Percentiles rank a stretch among this genome's conserved stretches.
Evolutionary conservation across 2,888 invertebrate species (phyloP).

Genomic region (Microctonus brassicae): DNA sequence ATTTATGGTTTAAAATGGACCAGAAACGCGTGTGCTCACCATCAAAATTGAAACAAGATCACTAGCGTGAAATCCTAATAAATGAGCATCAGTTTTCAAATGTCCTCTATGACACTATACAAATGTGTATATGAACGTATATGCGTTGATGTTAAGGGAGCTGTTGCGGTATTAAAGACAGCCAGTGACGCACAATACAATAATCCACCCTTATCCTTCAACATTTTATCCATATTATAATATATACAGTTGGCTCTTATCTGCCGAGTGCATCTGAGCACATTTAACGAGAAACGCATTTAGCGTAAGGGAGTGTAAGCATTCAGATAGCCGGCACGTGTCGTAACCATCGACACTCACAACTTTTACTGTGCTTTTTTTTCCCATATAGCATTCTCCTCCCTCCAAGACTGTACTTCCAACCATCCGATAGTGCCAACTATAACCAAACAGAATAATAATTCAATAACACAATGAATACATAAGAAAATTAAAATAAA

Average conservation of each 20-base stretch:
- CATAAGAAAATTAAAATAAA: neutral
- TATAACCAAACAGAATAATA: neutral
- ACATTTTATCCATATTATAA: slow-evolving; percentile 42
- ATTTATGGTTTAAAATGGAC: neutral
- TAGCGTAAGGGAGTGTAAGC: slow-evolving; percentile 47
- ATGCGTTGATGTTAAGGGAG: slow-evolving; percentile 7
- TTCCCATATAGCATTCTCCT: neutral
- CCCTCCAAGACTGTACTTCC: neutral
- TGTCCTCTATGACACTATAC: slow-evolving; percentile 39
- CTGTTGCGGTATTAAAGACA: slow-evolving; percentile 8
- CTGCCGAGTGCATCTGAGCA: slow-evolving; percentile 54
- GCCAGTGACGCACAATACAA: slow-evolving; percentile 42
- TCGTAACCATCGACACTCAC: slow-evolving; percentile 44
- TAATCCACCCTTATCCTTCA: slow-evolving; percentile 46
- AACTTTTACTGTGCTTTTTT: slow-evolving; percentile 13
- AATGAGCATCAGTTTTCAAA: slow-evolving; percentile 60
- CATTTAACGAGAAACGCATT: slow-evolving; percentile 55
- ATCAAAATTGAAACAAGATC: slow-evolving; percentile 51
- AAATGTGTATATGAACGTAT: slow-evolving; percentile 6
- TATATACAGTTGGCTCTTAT: slow-evolving; percentile 51
- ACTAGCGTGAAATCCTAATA: slow-evolving; percentile 65
- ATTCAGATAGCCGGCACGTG: slow-evolving; percentile 51
- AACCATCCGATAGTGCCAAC: neutral
- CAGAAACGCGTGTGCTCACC: neutral
- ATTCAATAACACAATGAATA: neutral